Conservation (phyloP, 1,140 invertebrate genomes). For the Agrilus planipennis region DNA sequence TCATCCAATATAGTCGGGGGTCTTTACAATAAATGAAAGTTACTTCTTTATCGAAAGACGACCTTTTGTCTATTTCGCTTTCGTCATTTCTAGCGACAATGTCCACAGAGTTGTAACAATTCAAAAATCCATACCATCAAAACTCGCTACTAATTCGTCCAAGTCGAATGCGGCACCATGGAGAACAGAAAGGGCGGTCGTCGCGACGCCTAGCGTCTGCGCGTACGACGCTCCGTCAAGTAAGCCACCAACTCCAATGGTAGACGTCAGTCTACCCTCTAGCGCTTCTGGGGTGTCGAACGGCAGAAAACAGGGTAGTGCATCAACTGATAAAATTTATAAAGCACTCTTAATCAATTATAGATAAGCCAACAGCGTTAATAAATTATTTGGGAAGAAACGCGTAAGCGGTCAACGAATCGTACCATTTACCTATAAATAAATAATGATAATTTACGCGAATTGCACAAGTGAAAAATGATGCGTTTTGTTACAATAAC, state of each 20-base stretch:
- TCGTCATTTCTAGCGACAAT: too few species aligned
- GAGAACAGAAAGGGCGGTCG: conserved; percentile 23
- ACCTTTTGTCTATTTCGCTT: too few species aligned
- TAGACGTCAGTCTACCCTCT: conserved; percentile 21
- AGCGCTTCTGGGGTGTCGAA: too few species aligned
- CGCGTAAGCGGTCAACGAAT: not conserved
- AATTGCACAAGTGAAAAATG: too few species aligned
- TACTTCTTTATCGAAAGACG: not conserved
- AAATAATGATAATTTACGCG: too few species aligned
- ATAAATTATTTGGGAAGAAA: not conserved
- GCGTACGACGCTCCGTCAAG: conserved; percentile 9
- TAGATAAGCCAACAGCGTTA: not conserved
- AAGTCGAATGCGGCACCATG: conserved; percentile 28
- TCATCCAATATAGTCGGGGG: not conserved
- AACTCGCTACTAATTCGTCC: conserved; percentile 34
- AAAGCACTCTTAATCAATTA: not conserved
- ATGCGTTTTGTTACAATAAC: too few species aligned
- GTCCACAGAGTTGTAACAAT: conserved; percentile 23
- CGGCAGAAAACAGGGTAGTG: conserved; percentile 8
- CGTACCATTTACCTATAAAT: too few species aligned
- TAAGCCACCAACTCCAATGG: conserved; percentile 24
- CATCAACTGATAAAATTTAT: not conserved
- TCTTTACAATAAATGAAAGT: not conserved
- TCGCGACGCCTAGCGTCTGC: conserved; percentile 20
- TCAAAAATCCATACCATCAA: conserved; percentile 34